These are phyloP conservation scores for Synanthedon tipuliformis DNA, from an alignment of 2,888 invertebrate species.

Conservation along the genomic window DNA sequence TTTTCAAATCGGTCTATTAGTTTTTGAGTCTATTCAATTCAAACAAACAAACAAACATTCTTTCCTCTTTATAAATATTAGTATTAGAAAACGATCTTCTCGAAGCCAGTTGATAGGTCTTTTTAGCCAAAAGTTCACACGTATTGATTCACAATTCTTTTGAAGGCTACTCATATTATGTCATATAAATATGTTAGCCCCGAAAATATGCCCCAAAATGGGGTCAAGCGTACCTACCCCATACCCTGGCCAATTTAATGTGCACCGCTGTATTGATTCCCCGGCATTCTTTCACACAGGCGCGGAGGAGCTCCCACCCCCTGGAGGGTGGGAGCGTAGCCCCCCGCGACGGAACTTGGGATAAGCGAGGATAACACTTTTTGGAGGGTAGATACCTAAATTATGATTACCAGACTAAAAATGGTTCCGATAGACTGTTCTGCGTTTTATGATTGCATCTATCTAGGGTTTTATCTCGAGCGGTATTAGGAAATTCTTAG, in stretches of 20 bases:
- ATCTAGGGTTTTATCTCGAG: too few relatives aligned
- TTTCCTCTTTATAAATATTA: too few relatives aligned
- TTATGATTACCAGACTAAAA: background rate
- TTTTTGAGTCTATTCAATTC: too few relatives aligned
- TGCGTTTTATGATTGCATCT: too few relatives aligned
- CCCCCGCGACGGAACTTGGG: conserved; percentile 33
- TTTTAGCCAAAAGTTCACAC: too few relatives aligned
- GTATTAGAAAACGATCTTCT: too few relatives aligned
- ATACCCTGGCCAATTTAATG: conserved; percentile 59
- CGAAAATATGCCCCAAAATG: conserved; percentile 20
- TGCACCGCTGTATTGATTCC: conserved; percentile 66
- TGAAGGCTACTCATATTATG: background rate
- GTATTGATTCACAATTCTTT: background rate
- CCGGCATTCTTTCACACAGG: conserved; percentile 68
- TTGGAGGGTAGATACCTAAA: conserved; percentile 24
- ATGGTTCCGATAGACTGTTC: too few relatives aligned
- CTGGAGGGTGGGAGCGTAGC: conserved; percentile 6
- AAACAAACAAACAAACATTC: too few relatives aligned
- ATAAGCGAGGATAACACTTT: conserved; percentile 53
- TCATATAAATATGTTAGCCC: conserved; percentile 10
- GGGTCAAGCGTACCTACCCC: conserved; percentile 26
- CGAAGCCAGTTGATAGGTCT: too few relatives aligned
- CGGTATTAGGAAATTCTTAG: too few relatives aligned
- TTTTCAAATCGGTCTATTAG: too few relatives aligned
- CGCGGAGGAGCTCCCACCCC: conserved; percentile 34